These are phyloP conservation scores for Chaitophorus viminalis DNA, from an alignment of 2,888 invertebrate genomes.

Conservation along the genomic window DNA sequence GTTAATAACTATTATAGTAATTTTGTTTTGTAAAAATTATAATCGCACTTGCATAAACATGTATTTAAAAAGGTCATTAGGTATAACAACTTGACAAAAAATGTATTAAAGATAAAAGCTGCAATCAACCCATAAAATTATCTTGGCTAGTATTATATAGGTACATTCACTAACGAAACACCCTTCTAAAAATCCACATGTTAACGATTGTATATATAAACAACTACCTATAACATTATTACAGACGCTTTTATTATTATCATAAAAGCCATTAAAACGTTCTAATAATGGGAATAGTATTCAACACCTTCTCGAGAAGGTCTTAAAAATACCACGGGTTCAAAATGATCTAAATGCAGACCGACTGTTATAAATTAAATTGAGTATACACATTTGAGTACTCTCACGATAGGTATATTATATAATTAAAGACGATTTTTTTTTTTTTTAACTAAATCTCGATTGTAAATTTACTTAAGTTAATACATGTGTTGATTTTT, in stretches of 20 bases:
- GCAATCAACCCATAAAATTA: not conserved
- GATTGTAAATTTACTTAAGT: too few relatives aligned
- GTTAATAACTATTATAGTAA: not conserved
- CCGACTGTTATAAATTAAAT: too few relatives aligned
- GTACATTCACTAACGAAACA: not conserved
- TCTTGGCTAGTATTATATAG: not conserved
- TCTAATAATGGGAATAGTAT: not conserved
- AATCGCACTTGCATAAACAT: not conserved
- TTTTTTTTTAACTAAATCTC: too few relatives aligned
- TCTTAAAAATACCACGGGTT: not conserved
- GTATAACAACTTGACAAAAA: too few relatives aligned
- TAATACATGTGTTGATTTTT: too few relatives aligned
- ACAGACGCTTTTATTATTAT: not conserved
- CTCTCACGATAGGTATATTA: too few relatives aligned
- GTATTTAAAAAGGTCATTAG: not conserved
- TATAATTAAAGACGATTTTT: too few relatives aligned
- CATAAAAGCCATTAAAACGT: conserved; percentile 9
- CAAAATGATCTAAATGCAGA: too few relatives aligned
- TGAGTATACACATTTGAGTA: too few relatives aligned
- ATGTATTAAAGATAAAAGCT: too few relatives aligned
- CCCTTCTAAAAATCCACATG: not conserved
- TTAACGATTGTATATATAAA: not conserved
- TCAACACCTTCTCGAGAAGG: not conserved
- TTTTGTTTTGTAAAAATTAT: not conserved
- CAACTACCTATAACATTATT: not conserved